Percentiles rank a stretch among this genome's conserved stretches.
phyloP scores from a whole-genome alignment of 2,888 invertebrate genomes.

The Aphrophora alni region DNA sequence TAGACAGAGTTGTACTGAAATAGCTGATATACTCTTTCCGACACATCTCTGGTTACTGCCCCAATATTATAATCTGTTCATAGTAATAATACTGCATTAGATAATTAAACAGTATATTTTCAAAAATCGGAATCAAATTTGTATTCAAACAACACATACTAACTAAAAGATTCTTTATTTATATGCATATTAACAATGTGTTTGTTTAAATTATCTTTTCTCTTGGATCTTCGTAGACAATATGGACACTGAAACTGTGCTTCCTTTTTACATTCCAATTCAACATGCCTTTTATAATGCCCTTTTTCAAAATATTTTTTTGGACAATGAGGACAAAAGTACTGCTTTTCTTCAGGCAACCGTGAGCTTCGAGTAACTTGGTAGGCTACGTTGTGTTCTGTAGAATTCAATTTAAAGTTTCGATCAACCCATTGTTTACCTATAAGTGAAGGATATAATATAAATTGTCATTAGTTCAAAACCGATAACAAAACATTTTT shows the following conservation, averaged over 20 bases:
- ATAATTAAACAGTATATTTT: too few species aligned
- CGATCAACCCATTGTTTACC: background rate
- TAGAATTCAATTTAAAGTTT: background rate
- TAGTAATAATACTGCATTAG: too few species aligned
- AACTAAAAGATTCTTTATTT: background rate
- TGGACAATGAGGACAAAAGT: background rate
- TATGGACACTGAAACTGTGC: conserved; percentile 56
- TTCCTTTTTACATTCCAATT: conserved; percentile 55
- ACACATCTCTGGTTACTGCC: too few species aligned
- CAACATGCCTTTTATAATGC: conserved; percentile 53
- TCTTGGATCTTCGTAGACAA: conserved; percentile 48
- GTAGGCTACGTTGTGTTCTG: background rate
- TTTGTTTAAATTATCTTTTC: conserved; percentile 43
- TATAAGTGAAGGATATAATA: background rate
- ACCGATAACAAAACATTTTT: background rate
- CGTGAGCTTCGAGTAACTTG: background rate
- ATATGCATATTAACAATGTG: background rate
- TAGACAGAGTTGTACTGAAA: too few species aligned
- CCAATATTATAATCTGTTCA: too few species aligned
- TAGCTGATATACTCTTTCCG: too few species aligned
- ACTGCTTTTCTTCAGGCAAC: background rate
- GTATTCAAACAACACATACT: background rate
- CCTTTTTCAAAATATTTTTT: conserved; percentile 2
- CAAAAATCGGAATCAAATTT: too few species aligned
- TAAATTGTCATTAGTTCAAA: too few species aligned